phyloP scores from a whole-genome alignment of 2,888 invertebrate genomes.

The Heliothis peltigera region DNA sequence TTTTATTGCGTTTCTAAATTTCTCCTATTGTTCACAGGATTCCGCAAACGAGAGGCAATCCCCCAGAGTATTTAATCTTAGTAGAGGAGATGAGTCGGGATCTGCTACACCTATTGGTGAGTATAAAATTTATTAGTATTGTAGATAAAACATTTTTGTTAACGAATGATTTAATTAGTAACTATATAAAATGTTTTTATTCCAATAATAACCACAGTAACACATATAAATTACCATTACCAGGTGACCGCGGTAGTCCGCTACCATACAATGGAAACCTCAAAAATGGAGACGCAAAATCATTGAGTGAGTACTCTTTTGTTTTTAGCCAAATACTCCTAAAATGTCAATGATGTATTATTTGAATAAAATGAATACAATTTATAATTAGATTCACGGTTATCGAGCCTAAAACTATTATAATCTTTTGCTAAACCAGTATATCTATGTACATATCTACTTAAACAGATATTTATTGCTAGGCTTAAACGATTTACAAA shows the following conservation, averaged over 20 bases:
- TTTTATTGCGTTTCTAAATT: conserved; percentile 47
- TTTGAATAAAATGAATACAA: background rate
- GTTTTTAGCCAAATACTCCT: background rate
- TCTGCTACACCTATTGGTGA: conserved; percentile 76
- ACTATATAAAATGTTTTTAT: too few species aligned
- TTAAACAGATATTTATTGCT: conserved; percentile 10
- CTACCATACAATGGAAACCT: conserved; percentile 73
- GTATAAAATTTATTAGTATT: conserved; percentile 22
- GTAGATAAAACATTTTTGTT: too few species aligned
- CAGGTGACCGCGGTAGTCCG: conserved; percentile 76
- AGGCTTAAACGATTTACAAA: conserved; percentile 25
- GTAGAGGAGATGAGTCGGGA: conserved; percentile 75
- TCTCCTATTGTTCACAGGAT: conserved; percentile 73
- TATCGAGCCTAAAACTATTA: conserved; percentile 3
- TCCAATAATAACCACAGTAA: background rate
- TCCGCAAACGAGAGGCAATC: conserved; percentile 67
- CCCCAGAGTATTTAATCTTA: conserved; percentile 59
- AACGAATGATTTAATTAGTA: too few species aligned
- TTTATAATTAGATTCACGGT: background rate
- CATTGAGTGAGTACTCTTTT: conserved; percentile 78
- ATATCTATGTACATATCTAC: too few species aligned
- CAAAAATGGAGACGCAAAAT: conserved; percentile 81
- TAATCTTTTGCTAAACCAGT: conserved; percentile 1
- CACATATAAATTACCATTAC: conserved; percentile 1
- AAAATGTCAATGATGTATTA: too few species aligned